Evolutionary conservation across 2,797 vertebrate species (phyloP), one percentile per base, ranked within the genome.

Genomic region (Cuculus canorus): DNA sequence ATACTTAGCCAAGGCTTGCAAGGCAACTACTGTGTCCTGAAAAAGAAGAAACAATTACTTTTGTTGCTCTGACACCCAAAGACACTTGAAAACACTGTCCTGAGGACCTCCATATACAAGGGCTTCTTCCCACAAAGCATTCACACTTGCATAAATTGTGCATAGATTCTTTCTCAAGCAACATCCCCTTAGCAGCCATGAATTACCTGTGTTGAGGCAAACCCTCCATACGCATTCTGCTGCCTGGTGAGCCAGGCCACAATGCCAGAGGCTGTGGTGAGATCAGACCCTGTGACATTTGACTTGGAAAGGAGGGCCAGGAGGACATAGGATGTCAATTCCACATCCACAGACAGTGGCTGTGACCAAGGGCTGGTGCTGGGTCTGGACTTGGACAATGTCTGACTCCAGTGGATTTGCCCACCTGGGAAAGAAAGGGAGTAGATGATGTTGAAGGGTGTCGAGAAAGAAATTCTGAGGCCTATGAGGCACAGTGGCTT

Each of bases 161-260:
- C 24, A 14, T 15, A 33, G 25, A 50, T 11, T 90, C 54, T 50
- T 85, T 76, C 33, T 69, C 60, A 45, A 60, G 48, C 24, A 63
- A 30, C 8, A 30, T 73, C 54, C 33, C 56, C 11, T 60, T 33
- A 30, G 63, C 9, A 4, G 19, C 83, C 80, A 30, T 1, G 2
- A 56, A 89, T 94, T 92, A 98, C 98, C 97, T 98, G 98, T 25
- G 98, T 98, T 54, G 96, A 97, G 27, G 97, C 95, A 91, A 98
- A 98, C 21, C 97, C 98, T 43, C 98, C 97, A 4, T 96, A 76
- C 33, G 97, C 88, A 54, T 98, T 98, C 93, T 97, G 97, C 71
- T 98, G 97, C 53, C 92, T 96, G 59, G 52, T 93, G 71, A 98
- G 79, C 97, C 97, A 98, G 23, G 91, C 89, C 61, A 97, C 94